Evolutionary conservation across 2,888 invertebrate genomes (phyloP).

Genomic region (Pollenia angustigena): DNA sequence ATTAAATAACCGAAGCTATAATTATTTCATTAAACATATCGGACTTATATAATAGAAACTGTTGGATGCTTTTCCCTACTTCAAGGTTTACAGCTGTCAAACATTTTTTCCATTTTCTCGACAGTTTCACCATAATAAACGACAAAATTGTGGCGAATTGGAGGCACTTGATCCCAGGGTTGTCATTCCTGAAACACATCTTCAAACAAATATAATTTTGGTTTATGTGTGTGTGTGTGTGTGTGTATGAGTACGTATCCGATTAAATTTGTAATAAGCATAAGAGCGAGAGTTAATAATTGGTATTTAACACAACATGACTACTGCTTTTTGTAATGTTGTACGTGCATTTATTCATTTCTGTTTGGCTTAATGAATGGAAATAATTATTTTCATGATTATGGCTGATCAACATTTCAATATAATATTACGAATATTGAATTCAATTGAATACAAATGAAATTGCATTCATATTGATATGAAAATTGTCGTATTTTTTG

Average conservation of each 20-base stretch:
- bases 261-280: constrained; percentile 65
- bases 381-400: constrained; percentile 9
- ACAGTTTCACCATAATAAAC: too few relatives aligned
- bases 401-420: constrained; percentile 43
- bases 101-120: too few relatives aligned
- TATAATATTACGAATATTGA: constrained; percentile 54
- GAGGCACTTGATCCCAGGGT: too few relatives aligned
- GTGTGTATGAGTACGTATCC: constrained; percentile 20
- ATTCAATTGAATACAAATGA: constrained; percentile 53
- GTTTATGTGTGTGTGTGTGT: neutral
- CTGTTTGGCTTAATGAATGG: constrained; percentile 28
- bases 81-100: too few relatives aligned
- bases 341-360: neutral
- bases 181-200: too few relatives aligned
- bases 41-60: too few relatives aligned
- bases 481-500: neutral
- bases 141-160: too few relatives aligned
- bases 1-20: too few relatives aligned
- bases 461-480: constrained; percentile 20
- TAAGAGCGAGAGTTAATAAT: constrained; percentile 67
- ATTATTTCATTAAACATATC: too few relatives aligned
- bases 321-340: constrained; percentile 12
- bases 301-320: constrained; percentile 72
- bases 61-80: too few relatives aligned
- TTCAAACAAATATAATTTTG: too few relatives aligned